Percentiles rank a stretch among this genome's conserved stretches.
Conservation (phyloP, 2,888 invertebrate species). For the Pristionchus entomophagus region DNA sequence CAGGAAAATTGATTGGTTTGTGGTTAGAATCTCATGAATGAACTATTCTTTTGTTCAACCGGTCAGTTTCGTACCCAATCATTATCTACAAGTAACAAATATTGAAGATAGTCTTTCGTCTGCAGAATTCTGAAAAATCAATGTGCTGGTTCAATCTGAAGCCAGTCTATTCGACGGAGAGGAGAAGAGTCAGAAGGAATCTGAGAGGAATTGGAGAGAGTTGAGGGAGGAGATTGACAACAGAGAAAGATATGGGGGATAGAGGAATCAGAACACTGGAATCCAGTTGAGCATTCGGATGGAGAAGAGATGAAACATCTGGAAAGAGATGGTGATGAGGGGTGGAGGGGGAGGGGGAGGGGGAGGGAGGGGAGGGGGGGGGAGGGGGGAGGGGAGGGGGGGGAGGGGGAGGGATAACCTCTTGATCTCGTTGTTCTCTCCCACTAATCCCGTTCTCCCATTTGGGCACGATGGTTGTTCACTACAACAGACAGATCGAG, state of each 20-base stretch:
- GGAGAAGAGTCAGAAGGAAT: background rate
- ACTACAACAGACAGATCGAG: conserved; percentile 29
- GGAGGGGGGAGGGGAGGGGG: background rate
- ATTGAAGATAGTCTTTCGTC: background rate
- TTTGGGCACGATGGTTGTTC: background rate
- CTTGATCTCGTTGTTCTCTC: conserved; percentile 14
- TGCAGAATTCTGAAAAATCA: conserved; percentile 25
- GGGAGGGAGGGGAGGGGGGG: background rate
- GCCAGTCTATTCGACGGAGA: background rate
- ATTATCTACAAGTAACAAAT: conserved; percentile 17
- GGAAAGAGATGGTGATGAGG: background rate
- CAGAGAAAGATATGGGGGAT: background rate
- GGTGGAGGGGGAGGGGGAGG: background rate
- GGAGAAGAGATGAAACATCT: conserved; percentile 34
- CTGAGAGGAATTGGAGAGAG: background rate
- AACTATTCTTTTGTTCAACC: too few relatives aligned
- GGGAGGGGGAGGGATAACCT: background rate
- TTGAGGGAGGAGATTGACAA: background rate
- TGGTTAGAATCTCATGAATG: too few relatives aligned
- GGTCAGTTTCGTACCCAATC: too few relatives aligned
- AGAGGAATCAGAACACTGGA: conserved; percentile 23
- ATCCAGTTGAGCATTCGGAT: background rate
- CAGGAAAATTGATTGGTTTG: too few relatives aligned
- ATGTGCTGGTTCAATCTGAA: conserved; percentile 2
- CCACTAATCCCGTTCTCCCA: background rate